A percentile compares a stretch with the other conserved stretches of the same genome.
Conservation (phyloP, 2,797 vertebrate species). For the Siniperca obscura region DNA sequence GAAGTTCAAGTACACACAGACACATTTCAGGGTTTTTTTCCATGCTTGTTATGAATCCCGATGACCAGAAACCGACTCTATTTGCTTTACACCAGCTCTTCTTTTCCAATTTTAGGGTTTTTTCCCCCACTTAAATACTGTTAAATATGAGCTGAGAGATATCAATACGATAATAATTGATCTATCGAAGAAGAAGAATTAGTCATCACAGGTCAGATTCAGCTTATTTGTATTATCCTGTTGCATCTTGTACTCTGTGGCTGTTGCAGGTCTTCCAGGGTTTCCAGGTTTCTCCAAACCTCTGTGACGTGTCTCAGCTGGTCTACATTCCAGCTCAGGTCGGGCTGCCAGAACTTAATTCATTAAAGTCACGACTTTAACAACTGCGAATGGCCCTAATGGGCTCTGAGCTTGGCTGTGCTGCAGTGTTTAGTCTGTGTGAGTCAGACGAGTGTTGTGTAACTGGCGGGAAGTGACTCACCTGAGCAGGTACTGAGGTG, state of each 20-base stretch:
- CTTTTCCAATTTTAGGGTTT: too few relatives aligned
- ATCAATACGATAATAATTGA: not conserved
- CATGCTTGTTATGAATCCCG: too few relatives aligned
- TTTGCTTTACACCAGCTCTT: too few relatives aligned
- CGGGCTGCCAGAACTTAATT: constrained; percentile 15
- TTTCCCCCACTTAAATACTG: not conserved
- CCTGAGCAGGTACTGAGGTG: constrained; percentile 25
- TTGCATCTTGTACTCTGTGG: not conserved
- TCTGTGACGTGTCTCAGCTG: constrained; percentile 39
- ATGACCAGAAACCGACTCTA: too few relatives aligned
- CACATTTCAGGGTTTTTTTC: too few relatives aligned
- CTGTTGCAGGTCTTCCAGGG: not conserved
- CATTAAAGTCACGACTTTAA: constrained; percentile 16
- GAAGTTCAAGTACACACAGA: too few relatives aligned
- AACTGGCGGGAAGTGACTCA: constrained; percentile 40
- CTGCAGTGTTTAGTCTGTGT: not conserved
- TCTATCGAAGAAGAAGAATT: too few relatives aligned
- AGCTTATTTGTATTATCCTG: not conserved
- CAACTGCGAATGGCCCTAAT: not conserved
- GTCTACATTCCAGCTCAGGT: constrained; percentile 62
- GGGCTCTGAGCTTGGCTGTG: not conserved
- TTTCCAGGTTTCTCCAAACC: not conserved
- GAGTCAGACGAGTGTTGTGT: constrained; percentile 26
- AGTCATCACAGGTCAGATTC: not conserved
- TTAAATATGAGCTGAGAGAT: not conserved